Evolutionary conservation across 2,113 vertebrate genomes (phyloP).

Genomic region (Odontesthes bonariensis): DNA sequence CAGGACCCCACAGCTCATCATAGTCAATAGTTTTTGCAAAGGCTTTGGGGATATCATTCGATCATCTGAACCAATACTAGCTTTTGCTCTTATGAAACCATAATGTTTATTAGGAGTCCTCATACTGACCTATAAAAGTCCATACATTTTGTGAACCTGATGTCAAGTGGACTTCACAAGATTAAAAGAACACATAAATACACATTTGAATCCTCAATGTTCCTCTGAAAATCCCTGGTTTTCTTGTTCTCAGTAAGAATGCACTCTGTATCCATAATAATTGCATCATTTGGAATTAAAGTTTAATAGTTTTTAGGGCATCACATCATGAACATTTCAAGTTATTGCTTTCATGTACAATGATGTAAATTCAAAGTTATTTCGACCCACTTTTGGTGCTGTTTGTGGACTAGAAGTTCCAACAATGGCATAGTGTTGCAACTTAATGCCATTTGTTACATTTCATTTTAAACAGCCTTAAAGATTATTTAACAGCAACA

Average conservation of each 20-base stretch:
- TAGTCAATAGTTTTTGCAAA: slow-evolving; percentile 19
- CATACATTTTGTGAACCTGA: not conserved
- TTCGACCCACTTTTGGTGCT: slow-evolving; percentile 35
- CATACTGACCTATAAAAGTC: not conserved
- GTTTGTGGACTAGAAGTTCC: slow-evolving; percentile 14
- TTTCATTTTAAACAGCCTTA: not conserved
- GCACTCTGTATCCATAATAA: slow-evolving; percentile 61
- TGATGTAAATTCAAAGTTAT: slow-evolving; percentile 49
- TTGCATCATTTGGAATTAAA: slow-evolving; percentile 49
- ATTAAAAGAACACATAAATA: slow-evolving; percentile 12
- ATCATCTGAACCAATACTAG: slow-evolving; percentile 22
- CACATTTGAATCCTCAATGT: not conserved
- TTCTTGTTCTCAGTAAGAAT: slow-evolving; percentile 35
- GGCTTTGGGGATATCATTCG: not conserved
- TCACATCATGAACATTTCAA: slow-evolving; percentile 63
- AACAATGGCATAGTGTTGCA: not conserved
- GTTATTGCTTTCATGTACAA: slow-evolving; percentile 52
- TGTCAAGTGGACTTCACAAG: not conserved
- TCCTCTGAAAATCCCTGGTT: not conserved
- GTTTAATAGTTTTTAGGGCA: slow-evolving; percentile 46
- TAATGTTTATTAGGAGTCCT: slow-evolving; percentile 13
- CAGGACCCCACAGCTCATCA: not conserved
- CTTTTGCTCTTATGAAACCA: not conserved
- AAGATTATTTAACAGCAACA: too few species aligned
- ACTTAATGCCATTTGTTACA: not conserved